Base-by-base conservation (phyloP, 1,140 invertebrate species). In the Andricus grossulariae region DNA sequence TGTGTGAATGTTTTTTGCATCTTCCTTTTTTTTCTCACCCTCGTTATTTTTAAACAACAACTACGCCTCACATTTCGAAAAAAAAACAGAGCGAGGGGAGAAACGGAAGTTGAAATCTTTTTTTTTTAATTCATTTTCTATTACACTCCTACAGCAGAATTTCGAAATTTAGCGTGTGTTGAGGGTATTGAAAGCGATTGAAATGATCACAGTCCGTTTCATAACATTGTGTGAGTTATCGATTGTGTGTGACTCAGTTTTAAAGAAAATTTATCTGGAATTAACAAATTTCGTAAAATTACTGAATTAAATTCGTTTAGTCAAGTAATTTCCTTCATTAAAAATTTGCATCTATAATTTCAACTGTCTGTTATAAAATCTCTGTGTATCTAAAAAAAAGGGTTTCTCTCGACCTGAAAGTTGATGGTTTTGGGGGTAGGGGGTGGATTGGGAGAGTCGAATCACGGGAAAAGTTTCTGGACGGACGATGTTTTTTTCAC, bases 151-250 rank as follows among this genome's bases (percentile, higher is more conserved):
- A 76, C 66, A 72, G 74, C 75, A 71, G 21, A 52, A 72, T 54
- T 72, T 72, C 45, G 60, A 72, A 78, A 60, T 73, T 80, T 77
- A 74, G 79, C 82, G 76, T 78, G 81, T 72, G 71, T 15, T 78
- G 85, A 86, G 83, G 82, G 81, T 80, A 85, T 66, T 66, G 83
- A 88, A 85, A 87, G 84, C 83, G 81, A 88, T 88, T 88, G 84
- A 83, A 84, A 86, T 86, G 83, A 89, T 89, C 86, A 88, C 88
- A 88, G 88, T 87, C 84, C 84, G 84, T 88, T 88, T 80, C 82
- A 74, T 84, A 82, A 86, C 77, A 85, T 78, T 82, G 72, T 76
- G 74, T 82, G 75, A 76, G 71, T 82, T 79, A 32, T 66, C 21
- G 57, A 66, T 32, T 66, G 57, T 76, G 78, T 52, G 70, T 49